These are phyloP conservation scores for Limnephilus rhombicus DNA, from an alignment of 2,888 invertebrate species.

Conservation along the genomic window DNA sequence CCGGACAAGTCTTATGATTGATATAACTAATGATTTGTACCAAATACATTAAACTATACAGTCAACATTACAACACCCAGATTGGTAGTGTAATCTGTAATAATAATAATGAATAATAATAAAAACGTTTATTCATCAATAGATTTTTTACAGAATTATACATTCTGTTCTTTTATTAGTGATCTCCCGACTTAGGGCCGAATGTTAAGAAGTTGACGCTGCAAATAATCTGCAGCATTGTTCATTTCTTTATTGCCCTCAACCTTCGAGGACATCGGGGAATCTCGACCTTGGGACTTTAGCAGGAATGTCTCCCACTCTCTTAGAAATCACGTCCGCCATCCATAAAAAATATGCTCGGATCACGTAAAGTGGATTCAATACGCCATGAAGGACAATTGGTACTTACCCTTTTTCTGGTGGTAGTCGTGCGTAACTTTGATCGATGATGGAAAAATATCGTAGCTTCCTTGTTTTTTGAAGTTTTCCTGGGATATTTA, in stretches of 20 bases:
- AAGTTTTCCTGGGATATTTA: not conserved
- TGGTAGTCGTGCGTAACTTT: constrained; percentile 1
- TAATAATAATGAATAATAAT: no score
- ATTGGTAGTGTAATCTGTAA: no score
- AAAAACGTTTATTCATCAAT: no score
- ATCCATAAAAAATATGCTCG: not conserved
- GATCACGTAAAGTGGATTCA: constrained; percentile 3
- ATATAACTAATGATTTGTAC: no score
- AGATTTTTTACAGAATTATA: no score
- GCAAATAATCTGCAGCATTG: not conserved
- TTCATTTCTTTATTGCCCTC: not conserved
- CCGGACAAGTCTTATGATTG: no score
- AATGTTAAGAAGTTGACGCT: not conserved
- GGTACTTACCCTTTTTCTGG: not conserved
- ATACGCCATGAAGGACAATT: not conserved
- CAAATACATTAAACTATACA: no score
- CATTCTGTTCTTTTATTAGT: no score
- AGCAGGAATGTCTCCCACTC: not conserved
- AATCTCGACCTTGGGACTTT: not conserved
- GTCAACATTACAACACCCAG: no score
- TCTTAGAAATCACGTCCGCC: not conserved
- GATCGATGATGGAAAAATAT: not conserved
- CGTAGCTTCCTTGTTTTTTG: not conserved
- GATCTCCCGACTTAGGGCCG: no score
- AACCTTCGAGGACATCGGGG: not conserved